phyloP scores from a whole-genome alignment of 2,888 invertebrate genomes.

The Eurytoma californica region DNA sequence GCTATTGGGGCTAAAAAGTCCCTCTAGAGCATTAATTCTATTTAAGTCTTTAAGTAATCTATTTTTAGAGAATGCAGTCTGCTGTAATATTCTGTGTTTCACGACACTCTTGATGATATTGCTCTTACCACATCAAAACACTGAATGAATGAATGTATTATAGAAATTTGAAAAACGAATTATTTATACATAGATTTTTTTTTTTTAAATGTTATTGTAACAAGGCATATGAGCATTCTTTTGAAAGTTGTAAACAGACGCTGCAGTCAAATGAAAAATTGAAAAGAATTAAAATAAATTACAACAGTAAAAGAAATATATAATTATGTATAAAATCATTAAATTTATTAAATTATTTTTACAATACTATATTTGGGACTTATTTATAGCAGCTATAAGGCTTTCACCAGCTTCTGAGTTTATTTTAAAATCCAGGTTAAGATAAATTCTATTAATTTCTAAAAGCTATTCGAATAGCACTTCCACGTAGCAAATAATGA shows the following conservation, averaged over 20 bases:
- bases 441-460: constrained; percentile 11
- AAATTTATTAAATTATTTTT: neutral
- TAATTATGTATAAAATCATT: neutral
- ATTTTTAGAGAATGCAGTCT: constrained; percentile 53
- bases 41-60: constrained; percentile 54
- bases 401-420: constrained; percentile 14
- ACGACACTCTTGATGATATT: constrained; percentile 49
- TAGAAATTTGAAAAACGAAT: constrained; percentile 12
- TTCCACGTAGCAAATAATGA: neutral
- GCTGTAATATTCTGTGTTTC: constrained; percentile 44
- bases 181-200: neutral
- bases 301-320: neutral
- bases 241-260: constrained; percentile 5
- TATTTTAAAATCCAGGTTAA: constrained; percentile 36
- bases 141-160: constrained; percentile 39
- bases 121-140: constrained; percentile 32
- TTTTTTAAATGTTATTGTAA: neutral
- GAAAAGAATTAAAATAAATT: neutral
- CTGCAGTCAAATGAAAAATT: neutral
- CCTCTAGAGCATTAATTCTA: constrained; percentile 53
- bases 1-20: constrained; percentile 40
- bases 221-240: neutral
- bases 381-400: constrained; percentile 38
- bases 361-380: constrained; percentile 3
- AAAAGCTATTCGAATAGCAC: neutral